Evolutionary conservation across 2,888 invertebrate species (phyloP).

Genomic region (Protonemura montana): DNA sequence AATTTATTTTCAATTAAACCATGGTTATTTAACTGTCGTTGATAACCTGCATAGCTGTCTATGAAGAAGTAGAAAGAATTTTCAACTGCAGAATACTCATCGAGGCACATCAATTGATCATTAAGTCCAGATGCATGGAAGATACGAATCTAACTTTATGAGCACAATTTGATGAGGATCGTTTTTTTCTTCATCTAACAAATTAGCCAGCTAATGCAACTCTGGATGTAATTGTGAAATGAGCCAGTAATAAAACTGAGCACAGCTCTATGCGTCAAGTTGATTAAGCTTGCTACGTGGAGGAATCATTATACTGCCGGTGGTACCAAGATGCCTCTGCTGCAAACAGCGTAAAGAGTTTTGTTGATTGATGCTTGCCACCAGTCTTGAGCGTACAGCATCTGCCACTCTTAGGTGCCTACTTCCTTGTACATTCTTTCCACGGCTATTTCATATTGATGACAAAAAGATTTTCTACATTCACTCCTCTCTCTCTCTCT

Average conservation of each 20-base stretch:
- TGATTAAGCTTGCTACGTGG: slow-evolving; percentile 19
- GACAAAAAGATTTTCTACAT: slow-evolving; percentile 48
- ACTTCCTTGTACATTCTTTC: slow-evolving; percentile 38
- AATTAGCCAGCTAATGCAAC: slow-evolving; percentile 24
- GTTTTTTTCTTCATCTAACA: background rate
- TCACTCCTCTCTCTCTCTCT: slow-evolving; percentile 40
- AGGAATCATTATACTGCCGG: background rate
- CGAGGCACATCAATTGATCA: background rate
- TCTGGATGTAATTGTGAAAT: slow-evolving; percentile 19
- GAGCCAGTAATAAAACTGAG: background rate
- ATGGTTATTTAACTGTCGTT: background rate
- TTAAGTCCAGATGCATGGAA: background rate
- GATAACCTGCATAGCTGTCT: background rate
- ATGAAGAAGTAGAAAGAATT: background rate
- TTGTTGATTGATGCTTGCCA: slow-evolving; percentile 36
- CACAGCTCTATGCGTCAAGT: slow-evolving; percentile 7
- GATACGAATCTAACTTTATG: slow-evolving; percentile 7
- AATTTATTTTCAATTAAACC: background rate
- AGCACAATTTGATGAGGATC: background rate
- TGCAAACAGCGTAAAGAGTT: background rate
- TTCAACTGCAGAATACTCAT: background rate
- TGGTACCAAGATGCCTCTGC: background rate
- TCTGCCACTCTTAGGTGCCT: background rate
- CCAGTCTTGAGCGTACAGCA: slow-evolving; percentile 1
- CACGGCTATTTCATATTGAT: slow-evolving; percentile 44